Percentiles rank a stretch among this genome's conserved stretches.
Evolutionary conservation across 2,113 vertebrate species (phyloP).

Genomic region (Alectura lathami): DNA sequence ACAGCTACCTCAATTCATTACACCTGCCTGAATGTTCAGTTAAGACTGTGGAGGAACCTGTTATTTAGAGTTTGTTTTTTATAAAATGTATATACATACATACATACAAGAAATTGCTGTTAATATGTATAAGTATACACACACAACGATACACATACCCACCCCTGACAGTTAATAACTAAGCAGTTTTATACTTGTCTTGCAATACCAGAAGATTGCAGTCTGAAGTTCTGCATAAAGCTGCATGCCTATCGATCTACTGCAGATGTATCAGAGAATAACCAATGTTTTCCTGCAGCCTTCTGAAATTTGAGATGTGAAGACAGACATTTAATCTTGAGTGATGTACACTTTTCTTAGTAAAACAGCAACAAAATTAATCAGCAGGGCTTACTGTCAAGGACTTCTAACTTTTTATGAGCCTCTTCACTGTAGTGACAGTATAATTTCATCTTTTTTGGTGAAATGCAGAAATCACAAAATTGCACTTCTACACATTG

Average conservation of each 20-base stretch:
- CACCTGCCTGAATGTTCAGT: neutral
- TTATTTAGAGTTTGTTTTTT: neutral
- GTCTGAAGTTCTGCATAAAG: neutral
- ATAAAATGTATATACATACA: neutral
- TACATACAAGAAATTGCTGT: neutral
- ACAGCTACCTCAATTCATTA: neutral
- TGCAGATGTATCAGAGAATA: neutral
- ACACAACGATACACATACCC: neutral
- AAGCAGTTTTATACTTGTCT: neutral
- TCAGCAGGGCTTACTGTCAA: neutral
- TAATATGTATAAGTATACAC: neutral
- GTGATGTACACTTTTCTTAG: neutral
- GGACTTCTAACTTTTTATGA: neutral
- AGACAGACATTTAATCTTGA: neutral
- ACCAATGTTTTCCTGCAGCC: neutral
- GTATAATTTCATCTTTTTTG: neutral
- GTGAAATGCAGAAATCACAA: neutral
- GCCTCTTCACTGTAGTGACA: neutral
- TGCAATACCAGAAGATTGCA: neutral
- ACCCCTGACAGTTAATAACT: neutral
- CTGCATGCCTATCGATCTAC: neutral
- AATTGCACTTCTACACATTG: neutral
- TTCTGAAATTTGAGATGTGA: neutral
- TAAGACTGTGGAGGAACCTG: neutral
- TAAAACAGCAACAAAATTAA: neutral